phyloP scores from a whole-genome alignment of 2,888 invertebrate species.

The Drosophila mettleri region DNA sequence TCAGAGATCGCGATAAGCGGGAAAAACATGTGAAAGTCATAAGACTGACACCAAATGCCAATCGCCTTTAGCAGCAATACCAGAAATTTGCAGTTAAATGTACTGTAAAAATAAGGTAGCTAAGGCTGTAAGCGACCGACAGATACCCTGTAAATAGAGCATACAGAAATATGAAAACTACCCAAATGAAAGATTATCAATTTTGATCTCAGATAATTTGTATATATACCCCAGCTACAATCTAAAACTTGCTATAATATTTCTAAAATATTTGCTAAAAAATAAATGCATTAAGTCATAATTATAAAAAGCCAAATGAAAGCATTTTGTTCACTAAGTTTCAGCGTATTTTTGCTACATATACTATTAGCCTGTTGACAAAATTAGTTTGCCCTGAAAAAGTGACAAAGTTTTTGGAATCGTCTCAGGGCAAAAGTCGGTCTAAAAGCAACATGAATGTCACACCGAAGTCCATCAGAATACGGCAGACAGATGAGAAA shows the following conservation, averaged over 20 bases:
- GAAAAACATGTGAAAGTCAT: conserved; percentile 62
- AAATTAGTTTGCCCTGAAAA: too few relatives aligned
- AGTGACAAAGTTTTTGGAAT: background rate
- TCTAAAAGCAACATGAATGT: conserved; percentile 29
- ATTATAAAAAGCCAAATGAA: background rate
- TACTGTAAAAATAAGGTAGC: background rate
- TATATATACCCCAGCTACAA: too few relatives aligned
- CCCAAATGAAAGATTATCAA: too few relatives aligned
- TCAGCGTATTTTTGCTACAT: background rate
- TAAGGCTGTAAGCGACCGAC: background rate
- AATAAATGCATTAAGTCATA: too few relatives aligned
- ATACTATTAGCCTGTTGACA: rapidly evolving
- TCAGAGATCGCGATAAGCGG: conserved; percentile 66
- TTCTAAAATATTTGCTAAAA: too few relatives aligned
- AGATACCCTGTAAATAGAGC: background rate
- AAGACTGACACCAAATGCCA: conserved; percentile 57
- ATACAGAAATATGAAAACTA: background rate
- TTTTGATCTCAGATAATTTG: too few relatives aligned
- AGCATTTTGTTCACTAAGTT: too few relatives aligned
- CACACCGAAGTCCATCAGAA: conserved; percentile 49
- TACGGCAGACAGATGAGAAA: conserved; percentile 37
- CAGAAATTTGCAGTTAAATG: conserved; percentile 19
- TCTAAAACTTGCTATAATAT: too few relatives aligned
- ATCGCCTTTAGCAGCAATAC: conserved; percentile 8
- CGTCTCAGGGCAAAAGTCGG: background rate